phyloP scores from a whole-genome alignment of 2,113 vertebrate species.

The Elephantulus edwardii region DNA sequence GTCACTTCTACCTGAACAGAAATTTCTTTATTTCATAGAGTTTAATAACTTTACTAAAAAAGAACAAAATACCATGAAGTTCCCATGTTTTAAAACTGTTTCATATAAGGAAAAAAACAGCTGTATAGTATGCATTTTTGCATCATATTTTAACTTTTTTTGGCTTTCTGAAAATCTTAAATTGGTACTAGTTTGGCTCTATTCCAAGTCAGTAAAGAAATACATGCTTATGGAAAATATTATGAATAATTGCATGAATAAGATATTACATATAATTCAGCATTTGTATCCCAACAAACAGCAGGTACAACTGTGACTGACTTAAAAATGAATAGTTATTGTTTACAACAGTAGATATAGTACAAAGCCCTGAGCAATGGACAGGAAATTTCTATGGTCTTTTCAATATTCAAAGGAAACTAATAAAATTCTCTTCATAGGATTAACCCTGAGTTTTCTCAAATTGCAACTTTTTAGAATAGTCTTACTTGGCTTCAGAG shows the following conservation, averaged over 20 bases:
- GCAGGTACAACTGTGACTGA: not conserved
- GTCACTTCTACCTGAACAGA: not conserved
- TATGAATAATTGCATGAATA: not conserved
- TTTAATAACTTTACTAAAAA: slow-evolving; percentile 45
- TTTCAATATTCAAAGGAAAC: slow-evolving; percentile 48
- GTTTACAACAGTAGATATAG: not conserved
- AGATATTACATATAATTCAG: slow-evolving; percentile 35
- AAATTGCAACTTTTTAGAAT: not conserved
- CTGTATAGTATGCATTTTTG: not conserved
- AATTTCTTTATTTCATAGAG: slow-evolving; percentile 45
- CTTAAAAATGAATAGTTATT: slow-evolving; percentile 25
- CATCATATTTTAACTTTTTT: slow-evolving; percentile 33
- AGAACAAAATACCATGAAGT: not conserved
- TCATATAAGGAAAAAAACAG: slow-evolving; percentile 16
- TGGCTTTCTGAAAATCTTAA: slow-evolving; percentile 47
- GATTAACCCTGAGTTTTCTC: not conserved
- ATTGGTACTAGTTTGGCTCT: not conserved
- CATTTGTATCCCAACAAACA: slow-evolving; percentile 22
- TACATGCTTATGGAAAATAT: not conserved
- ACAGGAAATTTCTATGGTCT: slow-evolving; percentile 5
- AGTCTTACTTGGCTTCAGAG: not conserved
- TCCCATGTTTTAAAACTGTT: slow-evolving; percentile 34
- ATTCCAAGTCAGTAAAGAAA: slow-evolving; percentile 42
- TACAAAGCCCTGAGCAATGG: not conserved
- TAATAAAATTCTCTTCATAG: slow-evolving; percentile 35